Base-by-base conservation (phyloP, 2,113 vertebrate genomes). In the Cephalopholis sonnerati region DNA sequence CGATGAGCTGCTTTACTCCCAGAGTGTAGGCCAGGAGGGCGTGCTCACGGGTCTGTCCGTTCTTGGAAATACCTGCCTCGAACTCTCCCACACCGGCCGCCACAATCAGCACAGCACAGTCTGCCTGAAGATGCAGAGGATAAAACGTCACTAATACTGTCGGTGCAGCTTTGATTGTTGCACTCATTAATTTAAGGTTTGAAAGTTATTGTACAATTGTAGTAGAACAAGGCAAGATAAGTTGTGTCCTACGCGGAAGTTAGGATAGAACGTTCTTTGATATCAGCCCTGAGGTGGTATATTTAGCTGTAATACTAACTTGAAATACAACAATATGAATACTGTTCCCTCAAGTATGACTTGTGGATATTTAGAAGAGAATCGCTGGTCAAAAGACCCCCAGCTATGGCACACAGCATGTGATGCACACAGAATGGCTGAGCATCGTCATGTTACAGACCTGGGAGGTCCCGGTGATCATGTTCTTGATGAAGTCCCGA, bases 401-500 rank as follows among this genome's bases (percentile, higher is more conserved):
- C 50, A 29, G 16, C 36, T 25, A 2, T 51, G 18, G 13, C 7
- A 10, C 5, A 53, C 18, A 73, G 9, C 66, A 55, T 16, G 9
- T 29, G 67, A 20, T 16, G 41, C 29, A 62, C 62, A 85, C 29
- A 57, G 24, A 51, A 46, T 59, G 22, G 36, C 57, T 3, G 3
- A 39, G 2, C 17, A 8, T 62, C 58, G 39, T 84, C 22, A 0
- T 27, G 55, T 76, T 66, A 88, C 94, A 27, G 36, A 99, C 98
- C 97, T 99, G 98, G 50, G 98, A 99, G 65, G 98, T 99, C 74
- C 98, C 98, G 61, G 98, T 99, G 88, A 99, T 99, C 98, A 99
- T 99, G 95, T 99, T 99, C 92, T 99, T 99, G 91, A 99, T 99
- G 80, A 99, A 99, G 88, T 99, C 98, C 94, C 98, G 96, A 92